phyloP scores from a whole-genome alignment of 2,113 vertebrate species.

The Semicossyphus pulcher region DNA sequence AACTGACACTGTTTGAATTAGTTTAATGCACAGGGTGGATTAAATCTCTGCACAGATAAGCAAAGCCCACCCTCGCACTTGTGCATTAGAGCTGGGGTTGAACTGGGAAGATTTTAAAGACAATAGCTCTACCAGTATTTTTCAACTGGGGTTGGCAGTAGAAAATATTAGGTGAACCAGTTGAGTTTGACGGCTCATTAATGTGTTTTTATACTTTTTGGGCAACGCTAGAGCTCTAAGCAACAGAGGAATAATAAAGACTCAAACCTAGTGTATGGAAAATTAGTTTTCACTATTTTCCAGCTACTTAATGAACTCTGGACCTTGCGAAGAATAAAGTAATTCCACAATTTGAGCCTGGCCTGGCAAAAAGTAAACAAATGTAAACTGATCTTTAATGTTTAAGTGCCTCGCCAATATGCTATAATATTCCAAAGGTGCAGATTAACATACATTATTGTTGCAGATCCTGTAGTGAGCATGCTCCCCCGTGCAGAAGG shows the following conservation, averaged over 20 bases:
- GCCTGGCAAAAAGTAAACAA: too few relatives aligned
- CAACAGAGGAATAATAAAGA: too few relatives aligned
- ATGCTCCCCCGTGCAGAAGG: slow-evolving; percentile 78
- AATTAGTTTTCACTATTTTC: too few relatives aligned
- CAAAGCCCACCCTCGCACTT: neutral
- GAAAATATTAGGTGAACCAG: neutral
- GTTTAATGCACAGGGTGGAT: slow-evolving; percentile 25
- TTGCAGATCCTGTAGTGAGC: slow-evolving; percentile 90
- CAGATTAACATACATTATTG: slow-evolving; percentile 84
- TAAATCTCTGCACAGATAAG: neutral
- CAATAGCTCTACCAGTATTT: neutral
- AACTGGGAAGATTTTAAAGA: neutral
- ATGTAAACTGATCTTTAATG: too few relatives aligned
- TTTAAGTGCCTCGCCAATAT: neutral
- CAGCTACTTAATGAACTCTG: too few relatives aligned
- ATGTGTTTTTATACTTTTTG: too few relatives aligned
- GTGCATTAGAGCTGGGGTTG: neutral
- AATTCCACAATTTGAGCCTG: too few relatives aligned
- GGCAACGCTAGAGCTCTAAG: too few relatives aligned
- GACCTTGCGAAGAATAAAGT: too few relatives aligned
- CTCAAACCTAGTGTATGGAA: too few relatives aligned
- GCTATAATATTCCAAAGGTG: neutral
- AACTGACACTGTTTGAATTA: slow-evolving; percentile 13
- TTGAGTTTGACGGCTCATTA: too few relatives aligned
- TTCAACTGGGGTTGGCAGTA: neutral